Conservation (phyloP, 1,140 invertebrate genomes). For the Physella acuta region DNA sequence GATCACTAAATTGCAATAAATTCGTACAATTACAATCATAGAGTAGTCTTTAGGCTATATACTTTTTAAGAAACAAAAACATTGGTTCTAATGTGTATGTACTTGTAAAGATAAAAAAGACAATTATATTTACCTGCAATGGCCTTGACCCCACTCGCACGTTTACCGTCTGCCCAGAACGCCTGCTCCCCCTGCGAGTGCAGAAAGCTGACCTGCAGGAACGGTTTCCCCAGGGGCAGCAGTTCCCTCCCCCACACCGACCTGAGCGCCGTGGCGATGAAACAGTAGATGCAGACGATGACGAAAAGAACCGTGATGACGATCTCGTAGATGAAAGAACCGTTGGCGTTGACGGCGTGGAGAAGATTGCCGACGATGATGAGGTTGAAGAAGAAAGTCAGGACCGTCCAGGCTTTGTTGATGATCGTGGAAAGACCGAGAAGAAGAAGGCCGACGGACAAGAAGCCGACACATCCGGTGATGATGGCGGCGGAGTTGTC, state of each 20-base stretch:
- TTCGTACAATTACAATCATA: too few species aligned
- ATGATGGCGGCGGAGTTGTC: constrained; percentile 29
- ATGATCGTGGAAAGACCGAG: constrained; percentile 36
- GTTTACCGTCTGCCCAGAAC: constrained; percentile 38
- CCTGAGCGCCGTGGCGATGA: constrained; percentile 35
- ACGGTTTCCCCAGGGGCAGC: constrained; percentile 41
- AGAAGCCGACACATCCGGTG: constrained; percentile 34
- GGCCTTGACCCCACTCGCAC: constrained; percentile 38
- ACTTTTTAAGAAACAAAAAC: neutral
- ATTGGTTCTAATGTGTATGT: neutral
- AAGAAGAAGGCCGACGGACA: constrained; percentile 34
- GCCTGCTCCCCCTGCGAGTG: constrained; percentile 34
- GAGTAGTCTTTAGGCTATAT: too few species aligned
- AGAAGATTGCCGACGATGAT: constrained; percentile 38
- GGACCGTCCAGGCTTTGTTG: constrained; percentile 38
- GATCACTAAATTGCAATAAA: too few species aligned
- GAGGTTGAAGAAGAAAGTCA: constrained; percentile 36
- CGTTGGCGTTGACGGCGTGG: constrained; percentile 22
- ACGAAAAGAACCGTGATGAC: constrained; percentile 37
- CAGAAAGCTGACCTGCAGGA: constrained; percentile 41
- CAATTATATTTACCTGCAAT: constrained; percentile 38
- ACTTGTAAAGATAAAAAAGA: neutral
- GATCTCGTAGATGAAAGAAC: constrained; percentile 33
- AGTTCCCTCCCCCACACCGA: constrained; percentile 34
- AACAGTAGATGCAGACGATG: constrained; percentile 39